Base-by-base conservation (phyloP, 2,113 vertebrate species). In the Rostratula benghalensis region DNA sequence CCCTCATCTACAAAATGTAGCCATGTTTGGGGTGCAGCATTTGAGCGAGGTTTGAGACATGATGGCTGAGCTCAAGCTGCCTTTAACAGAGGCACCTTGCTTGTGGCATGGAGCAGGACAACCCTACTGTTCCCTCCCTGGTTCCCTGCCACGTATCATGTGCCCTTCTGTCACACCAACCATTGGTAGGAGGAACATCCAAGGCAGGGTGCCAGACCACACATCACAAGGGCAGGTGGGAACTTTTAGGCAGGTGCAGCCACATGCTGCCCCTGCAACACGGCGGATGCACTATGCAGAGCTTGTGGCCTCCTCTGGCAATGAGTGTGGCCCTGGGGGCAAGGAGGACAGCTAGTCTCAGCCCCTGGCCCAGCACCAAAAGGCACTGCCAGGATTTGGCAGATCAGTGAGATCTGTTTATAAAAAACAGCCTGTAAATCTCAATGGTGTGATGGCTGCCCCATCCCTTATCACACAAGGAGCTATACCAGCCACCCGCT, bases 141-240 rank as follows among this genome's bases (percentile, higher is more conserved):
- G 6, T 51, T n/a, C 17, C 5, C 21, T 54, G 13, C 24, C 25
- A 16, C 4, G 2, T 56, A 46, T 39, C 51, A 12, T 0, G 0
- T 21, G 22, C 1, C 3, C 8, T 70, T 71, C 77, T 74, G 31
- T 64, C 77, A 59, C 41, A 54, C 30, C 7, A 59, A 3, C 21
- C 22, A 7, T 20, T 3, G 15, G 21, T 3, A 43, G 50, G 41
- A 77, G 8, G 6, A 7, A 57, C 18, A 16, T 27, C 33, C 50
- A 39, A 31, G 41, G 35, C 31, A 65, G 33, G 7, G 7, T 61
- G 33, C 39, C 53, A 89, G 60, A 33, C 22, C 39, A 50, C 10
- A 14, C 2, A 7, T 37, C 22, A 30, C n/a, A 61, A 37, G 25
- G 20, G 22, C 15, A 60, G 25, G 41, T 11, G 31, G 61, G 35